Conservation (phyloP, 2,888 invertebrate genomes). For the Spisula solida region DNA sequence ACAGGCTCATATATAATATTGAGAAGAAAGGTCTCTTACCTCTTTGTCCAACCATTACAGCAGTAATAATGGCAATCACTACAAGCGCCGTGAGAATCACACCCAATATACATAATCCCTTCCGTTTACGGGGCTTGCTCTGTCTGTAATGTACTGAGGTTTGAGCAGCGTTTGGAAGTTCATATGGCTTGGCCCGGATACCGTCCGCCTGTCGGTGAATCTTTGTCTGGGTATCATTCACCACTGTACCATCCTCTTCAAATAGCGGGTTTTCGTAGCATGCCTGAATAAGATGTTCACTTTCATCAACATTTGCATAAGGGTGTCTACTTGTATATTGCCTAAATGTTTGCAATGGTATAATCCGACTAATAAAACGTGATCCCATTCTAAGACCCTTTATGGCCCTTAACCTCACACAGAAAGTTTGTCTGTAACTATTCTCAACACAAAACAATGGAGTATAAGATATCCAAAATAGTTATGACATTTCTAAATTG, state of each 20-base stretch:
- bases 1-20: background rate
- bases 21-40: slow-evolving; percentile 28
- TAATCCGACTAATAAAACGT: slow-evolving; percentile 70
- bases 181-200: slow-evolving; percentile 62
- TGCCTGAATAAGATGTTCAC: slow-evolving; percentile 83
- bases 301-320: slow-evolving; percentile 77
- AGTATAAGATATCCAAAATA: background rate
- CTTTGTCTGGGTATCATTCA: slow-evolving; percentile 61
- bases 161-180: slow-evolving; percentile 64
- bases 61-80: slow-evolving; percentile 57
- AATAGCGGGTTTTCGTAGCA: slow-evolving; percentile 84
- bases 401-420: background rate
- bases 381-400: slow-evolving; percentile 60
- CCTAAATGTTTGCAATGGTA: slow-evolving; percentile 72
- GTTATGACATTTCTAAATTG: background rate
- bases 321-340: slow-evolving; percentile 69
- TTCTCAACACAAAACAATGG: background rate
- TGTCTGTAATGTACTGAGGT: slow-evolving; percentile 66
- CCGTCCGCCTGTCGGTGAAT: slow-evolving; percentile 64
- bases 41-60: slow-evolving; percentile 62
- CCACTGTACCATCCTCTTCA: slow-evolving; percentile 74
- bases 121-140: slow-evolving; percentile 41
- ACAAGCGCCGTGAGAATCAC: slow-evolving; percentile 51
- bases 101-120: slow-evolving; percentile 54
- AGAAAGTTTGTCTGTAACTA: background rate